These are phyloP conservation scores for Eucera pruinosa DNA, from an alignment of 2,888 invertebrate species.

Conservation along the genomic window DNA sequence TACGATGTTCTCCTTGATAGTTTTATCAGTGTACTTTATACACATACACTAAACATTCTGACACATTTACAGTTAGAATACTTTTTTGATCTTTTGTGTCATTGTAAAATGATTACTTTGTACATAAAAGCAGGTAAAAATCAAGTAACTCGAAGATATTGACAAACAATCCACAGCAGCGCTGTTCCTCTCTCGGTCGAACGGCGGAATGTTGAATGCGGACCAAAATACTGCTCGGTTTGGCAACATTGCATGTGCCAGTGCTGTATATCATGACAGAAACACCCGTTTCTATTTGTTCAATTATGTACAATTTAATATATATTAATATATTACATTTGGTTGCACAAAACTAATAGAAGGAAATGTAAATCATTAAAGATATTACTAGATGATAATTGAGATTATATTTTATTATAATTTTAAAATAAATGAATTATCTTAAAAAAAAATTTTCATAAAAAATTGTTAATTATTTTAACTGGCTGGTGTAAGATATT, in stretches of 20 bases:
- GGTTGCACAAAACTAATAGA: neutral
- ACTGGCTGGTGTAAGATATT: neutral
- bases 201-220: constrained; percentile 70
- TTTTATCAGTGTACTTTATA: constrained; percentile 51
- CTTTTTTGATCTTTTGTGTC: constrained; percentile 35
- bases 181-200: constrained; percentile 64
- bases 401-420: neutral
- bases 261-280: constrained; percentile 36
- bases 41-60: constrained; percentile 36
- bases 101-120: constrained; percentile 42
- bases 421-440: neutral
- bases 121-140: constrained; percentile 50
- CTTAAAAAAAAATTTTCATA: neutral
- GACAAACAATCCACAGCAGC: constrained; percentile 72
- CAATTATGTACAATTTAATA: neutral
- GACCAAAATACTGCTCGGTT: constrained; percentile 66
- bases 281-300: constrained; percentile 18
- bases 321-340: neutral
- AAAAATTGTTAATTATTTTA: constrained; percentile 1
- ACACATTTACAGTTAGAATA: constrained; percentile 41
- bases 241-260: constrained; percentile 63
- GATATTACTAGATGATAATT: neutral
- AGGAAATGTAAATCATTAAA: neutral
- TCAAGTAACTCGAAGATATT: constrained; percentile 66
- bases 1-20: constrained; percentile 63